phyloP scores from a whole-genome alignment of 2,797 vertebrate species.

The Discoglossus pictus region DNA sequence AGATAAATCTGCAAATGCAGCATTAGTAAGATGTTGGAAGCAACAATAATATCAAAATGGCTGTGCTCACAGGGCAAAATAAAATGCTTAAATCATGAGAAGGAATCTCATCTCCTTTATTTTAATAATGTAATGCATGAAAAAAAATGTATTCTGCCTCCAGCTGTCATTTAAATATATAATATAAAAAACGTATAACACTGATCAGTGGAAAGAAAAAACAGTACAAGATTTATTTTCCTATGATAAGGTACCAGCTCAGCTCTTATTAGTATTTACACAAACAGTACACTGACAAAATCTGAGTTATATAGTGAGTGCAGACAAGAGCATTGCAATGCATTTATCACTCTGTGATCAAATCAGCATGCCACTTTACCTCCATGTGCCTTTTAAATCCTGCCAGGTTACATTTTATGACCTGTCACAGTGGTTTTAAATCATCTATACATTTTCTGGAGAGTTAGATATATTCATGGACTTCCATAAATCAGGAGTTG shows the following conservation, averaged over 20 bases:
- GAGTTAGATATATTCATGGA: constrained; percentile 46
- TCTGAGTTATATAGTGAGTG: constrained; percentile 22
- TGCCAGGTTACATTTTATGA: constrained; percentile 44
- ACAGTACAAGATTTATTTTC: background rate
- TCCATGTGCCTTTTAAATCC: constrained; percentile 41
- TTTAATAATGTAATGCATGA: too few species aligned
- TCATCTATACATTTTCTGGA: constrained; percentile 42
- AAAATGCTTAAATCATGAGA: too few species aligned
- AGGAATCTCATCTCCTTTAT: too few species aligned
- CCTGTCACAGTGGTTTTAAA: constrained; percentile 44
- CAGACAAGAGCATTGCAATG: constrained; percentile 1
- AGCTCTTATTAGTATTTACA: constrained; percentile 8
- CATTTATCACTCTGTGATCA: constrained; percentile 42
- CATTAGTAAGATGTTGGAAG: too few species aligned
- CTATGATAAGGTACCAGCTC: constrained; percentile 7
- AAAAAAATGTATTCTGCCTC: too few species aligned
- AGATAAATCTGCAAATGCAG: too few species aligned
- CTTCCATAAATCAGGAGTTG: constrained; percentile 42
- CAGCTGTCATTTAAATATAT: too few species aligned
- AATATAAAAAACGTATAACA: too few species aligned
- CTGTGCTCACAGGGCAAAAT: too few species aligned
- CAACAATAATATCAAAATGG: too few species aligned
- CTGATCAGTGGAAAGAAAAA: too few species aligned
- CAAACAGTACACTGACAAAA: constrained; percentile 19
- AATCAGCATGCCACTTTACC: constrained; percentile 43